Evolutionary conservation across 30 jellyfish, hydroid and myxozoan genomes (phyloP).

Genomic region (Sanderia malayensis): DNA sequence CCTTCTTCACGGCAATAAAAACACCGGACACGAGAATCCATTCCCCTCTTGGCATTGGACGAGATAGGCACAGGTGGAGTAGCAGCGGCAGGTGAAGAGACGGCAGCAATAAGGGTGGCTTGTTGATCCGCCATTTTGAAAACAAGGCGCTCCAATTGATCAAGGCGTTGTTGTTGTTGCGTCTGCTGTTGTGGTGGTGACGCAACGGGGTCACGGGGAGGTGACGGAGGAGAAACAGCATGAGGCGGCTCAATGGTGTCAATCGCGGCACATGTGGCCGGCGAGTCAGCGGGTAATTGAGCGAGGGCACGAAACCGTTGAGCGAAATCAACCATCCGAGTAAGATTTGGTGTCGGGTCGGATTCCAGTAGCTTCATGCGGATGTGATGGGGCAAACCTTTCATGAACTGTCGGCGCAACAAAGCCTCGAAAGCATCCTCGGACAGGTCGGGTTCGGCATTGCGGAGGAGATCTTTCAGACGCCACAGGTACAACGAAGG

Average conservation of each 20-base stretch:
- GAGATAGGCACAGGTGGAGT: constrained; percentile 14
- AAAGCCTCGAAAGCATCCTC: constrained; percentile 30
- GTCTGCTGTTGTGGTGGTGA: no score
- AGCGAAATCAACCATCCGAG: constrained; percentile 25
- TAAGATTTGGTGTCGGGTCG: constrained; percentile 48
- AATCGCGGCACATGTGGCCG: constrained; percentile 32
- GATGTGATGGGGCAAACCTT: constrained; percentile 14
- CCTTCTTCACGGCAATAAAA: constrained; percentile 32
- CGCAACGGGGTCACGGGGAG: no score
- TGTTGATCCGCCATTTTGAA: constrained; percentile 38
- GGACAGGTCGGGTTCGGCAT: constrained; percentile 36
- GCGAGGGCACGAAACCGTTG: constrained; percentile 39
- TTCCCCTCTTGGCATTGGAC: no score
- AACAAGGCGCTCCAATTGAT: constrained; percentile 9
- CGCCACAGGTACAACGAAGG: constrained; percentile 44
- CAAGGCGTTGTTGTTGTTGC: constrained; percentile 22
- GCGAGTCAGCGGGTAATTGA: constrained; percentile 23
- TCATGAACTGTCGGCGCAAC: constrained; percentile 24
- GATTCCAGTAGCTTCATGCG: constrained; percentile 39
- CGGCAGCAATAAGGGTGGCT: constrained; percentile 14
- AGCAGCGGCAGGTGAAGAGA: constrained; percentile 6
- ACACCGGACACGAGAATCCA: no score
- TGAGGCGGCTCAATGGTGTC: constrained; percentile 13
- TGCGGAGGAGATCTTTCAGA: constrained; percentile 40
- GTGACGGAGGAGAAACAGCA: not conserved